These are phyloP conservation scores for Taphrorychus bicolor DNA, from an alignment of 2,888 invertebrate species.

Conservation along the genomic window DNA sequence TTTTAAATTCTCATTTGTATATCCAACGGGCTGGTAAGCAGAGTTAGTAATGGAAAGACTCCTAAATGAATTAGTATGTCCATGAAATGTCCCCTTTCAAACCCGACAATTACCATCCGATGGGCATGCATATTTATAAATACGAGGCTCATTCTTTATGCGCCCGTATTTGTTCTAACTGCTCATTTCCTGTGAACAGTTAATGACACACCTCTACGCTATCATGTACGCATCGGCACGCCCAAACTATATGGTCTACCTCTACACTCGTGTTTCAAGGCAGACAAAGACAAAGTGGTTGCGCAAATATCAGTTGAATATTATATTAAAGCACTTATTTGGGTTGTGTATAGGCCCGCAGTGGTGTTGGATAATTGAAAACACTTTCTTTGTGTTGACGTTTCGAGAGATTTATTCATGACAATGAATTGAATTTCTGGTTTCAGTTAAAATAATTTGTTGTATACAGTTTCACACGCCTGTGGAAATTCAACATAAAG, in stretches of 20 bases:
- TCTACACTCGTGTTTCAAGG: slow-evolving; percentile 5
- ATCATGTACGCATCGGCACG: slow-evolving; percentile 28
- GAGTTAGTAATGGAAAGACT: too few species aligned
- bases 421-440: neutral
- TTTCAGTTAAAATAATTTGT: neutral
- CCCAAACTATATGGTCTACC: slow-evolving; percentile 14
- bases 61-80: too few species aligned
- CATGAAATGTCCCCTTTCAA: neutral
- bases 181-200: slow-evolving; percentile 26
- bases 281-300: slow-evolving; percentile 18
- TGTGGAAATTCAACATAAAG: too few species aligned
- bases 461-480: neutral
- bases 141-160: slow-evolving; percentile 19
- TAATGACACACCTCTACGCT: slow-evolving; percentile 31
- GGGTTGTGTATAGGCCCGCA: neutral
- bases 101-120: neutral
- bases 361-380: neutral
- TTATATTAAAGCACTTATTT: slow-evolving; percentile 1
- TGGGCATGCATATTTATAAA: slow-evolving; percentile 16
- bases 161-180: slow-evolving; percentile 25
- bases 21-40: too few species aligned
- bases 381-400: neutral
- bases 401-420: neutral
- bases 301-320: slow-evolving; percentile 11
- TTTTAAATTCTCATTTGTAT: neutral